Conservation (phyloP, 2,113 vertebrate species). For the Meriones unguiculatus region DNA sequence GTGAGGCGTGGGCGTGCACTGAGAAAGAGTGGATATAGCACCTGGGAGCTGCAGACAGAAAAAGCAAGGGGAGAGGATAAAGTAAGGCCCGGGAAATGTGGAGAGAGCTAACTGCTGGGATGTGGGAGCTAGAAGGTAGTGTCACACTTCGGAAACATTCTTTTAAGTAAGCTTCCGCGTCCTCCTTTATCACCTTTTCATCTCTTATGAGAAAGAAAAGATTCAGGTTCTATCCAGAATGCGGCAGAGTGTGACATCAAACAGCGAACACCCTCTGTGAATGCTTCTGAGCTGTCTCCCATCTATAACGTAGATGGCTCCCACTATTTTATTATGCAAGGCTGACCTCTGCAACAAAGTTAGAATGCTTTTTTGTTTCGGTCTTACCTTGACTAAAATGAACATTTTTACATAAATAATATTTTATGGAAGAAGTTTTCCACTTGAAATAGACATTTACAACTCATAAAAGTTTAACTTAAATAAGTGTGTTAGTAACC, state of each 20-base stretch:
- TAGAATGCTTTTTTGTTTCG: background rate
- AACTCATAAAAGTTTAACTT: background rate
- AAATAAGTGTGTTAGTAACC: background rate
- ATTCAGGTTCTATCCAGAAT: background rate
- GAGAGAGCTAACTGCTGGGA: background rate
- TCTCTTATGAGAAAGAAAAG: background rate
- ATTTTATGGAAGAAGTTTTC: constrained; percentile 1
- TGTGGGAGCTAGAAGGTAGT: background rate
- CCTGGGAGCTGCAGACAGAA: background rate
- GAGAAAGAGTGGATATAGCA: background rate
- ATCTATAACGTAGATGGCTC: background rate
- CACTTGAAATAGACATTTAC: constrained; percentile 5
- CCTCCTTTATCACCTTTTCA: background rate
- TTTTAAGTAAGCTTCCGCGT: background rate
- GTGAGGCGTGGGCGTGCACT: background rate
- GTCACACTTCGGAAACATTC: background rate
- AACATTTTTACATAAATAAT: background rate
- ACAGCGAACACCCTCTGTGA: background rate
- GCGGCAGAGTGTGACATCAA: background rate
- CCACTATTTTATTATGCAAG: background rate
- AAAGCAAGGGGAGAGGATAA: background rate
- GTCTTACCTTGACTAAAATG: background rate
- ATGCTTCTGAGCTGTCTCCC: background rate
- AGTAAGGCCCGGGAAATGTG: background rate
- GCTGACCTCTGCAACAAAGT: background rate